Conservation (phyloP, 2,888 invertebrate species). For the Doris montereyensis region DNA sequence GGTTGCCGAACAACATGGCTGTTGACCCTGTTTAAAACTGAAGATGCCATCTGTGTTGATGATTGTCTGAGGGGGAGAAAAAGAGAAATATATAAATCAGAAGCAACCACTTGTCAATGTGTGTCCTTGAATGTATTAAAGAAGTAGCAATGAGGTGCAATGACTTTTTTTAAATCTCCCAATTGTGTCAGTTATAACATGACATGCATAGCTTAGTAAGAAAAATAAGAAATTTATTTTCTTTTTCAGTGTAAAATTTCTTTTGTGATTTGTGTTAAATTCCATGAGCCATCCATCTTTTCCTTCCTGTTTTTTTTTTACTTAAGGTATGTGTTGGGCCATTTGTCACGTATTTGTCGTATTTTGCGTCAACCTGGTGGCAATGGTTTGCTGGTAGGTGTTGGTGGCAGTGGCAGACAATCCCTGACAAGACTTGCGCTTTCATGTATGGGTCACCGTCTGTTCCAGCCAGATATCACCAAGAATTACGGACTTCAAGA, state of each 20-base stretch:
- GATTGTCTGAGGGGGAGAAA: too few relatives aligned
- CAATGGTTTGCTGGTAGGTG: conserved; percentile 86
- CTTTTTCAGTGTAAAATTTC: neutral
- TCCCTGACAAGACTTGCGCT: conserved; percentile 86
- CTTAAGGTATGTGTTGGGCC: conserved; percentile 86
- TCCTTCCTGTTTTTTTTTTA: too few relatives aligned
- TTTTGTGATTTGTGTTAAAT: neutral
- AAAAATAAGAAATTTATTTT: neutral
- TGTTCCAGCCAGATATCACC: conserved; percentile 88
- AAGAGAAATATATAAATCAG: too few relatives aligned
- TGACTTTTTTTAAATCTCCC: too few relatives aligned
- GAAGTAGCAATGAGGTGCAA: too few relatives aligned
- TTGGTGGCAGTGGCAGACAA: conserved; percentile 89
- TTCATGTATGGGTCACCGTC: conserved; percentile 79
- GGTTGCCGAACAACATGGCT: too few relatives aligned
- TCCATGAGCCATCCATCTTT: neutral
- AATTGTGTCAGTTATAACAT: too few relatives aligned
- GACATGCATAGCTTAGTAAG: too few relatives aligned
- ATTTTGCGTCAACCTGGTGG: conserved; percentile 85
- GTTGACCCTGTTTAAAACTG: too few relatives aligned
- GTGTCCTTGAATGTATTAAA: too few relatives aligned
- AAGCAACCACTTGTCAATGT: too few relatives aligned
- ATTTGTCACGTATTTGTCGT: conserved; percentile 86
- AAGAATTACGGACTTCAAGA: conserved; percentile 83
- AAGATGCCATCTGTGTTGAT: too few relatives aligned